A percentile compares a stretch with the other conserved stretches of the same genome.
These are phyloP conservation scores for Battus philenor DNA, from an alignment of 1,140 invertebrate genomes.

Conservation along the genomic window DNA sequence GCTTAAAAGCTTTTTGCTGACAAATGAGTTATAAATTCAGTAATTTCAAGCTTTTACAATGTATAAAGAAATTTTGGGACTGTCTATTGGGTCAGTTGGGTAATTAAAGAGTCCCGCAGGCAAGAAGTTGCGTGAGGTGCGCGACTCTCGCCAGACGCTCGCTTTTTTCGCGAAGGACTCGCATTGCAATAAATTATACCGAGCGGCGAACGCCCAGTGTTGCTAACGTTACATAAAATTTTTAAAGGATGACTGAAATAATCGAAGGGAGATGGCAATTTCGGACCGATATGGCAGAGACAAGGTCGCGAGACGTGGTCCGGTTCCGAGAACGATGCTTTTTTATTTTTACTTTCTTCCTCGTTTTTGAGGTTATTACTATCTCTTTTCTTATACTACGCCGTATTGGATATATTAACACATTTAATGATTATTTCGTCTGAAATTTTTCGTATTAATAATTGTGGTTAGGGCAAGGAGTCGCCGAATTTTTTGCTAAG, in stretches of 20 bases:
- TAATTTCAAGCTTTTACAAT: too few species aligned
- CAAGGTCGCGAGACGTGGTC: conserved; percentile 18
- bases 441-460: too few species aligned
- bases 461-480: too few species aligned
- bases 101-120: conserved; percentile 62
- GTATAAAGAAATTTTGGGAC: not conserved
- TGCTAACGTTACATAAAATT: conserved; percentile 67
- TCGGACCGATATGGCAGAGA: conserved; percentile 57
- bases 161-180: conserved; percentile 55
- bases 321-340: too few species aligned
- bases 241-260: conserved; percentile 67
- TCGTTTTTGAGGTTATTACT: too few species aligned
- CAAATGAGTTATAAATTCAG: too few species aligned
- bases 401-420: too few species aligned
- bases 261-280: conserved; percentile 60
- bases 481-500: too few species aligned
- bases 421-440: too few species aligned
- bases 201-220: conserved; percentile 59
- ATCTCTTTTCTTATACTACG: too few species aligned
- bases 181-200: conserved; percentile 65
- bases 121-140: conserved; percentile 52
- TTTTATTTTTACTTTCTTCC: too few species aligned
- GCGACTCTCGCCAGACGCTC: conserved; percentile 34
- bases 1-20: too few species aligned
- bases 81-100: conserved; percentile 26